phyloP scores from a whole-genome alignment of 1,140 invertebrate species.

The Magallana angulata region DNA sequence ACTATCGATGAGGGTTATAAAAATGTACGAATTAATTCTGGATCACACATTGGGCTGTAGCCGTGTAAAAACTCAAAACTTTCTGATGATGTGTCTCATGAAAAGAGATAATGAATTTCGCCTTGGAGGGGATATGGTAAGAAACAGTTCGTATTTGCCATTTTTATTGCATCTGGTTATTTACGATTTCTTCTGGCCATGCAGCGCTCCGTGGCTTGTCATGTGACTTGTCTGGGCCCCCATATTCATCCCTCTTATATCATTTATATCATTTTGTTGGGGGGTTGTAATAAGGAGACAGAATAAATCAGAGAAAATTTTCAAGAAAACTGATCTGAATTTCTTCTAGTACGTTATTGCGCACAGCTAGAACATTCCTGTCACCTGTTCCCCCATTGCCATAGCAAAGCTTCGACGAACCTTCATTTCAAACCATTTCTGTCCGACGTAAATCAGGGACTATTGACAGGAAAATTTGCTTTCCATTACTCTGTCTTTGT shows the following conservation, averaged over 20 bases:
- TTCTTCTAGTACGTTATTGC: neutral
- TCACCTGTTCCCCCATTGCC: conserved; percentile 42
- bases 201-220: neutral
- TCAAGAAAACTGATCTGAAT: neutral
- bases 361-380: conserved; percentile 26
- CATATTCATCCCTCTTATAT: neutral
- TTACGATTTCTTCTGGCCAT: conserved; percentile 28
- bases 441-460: conserved; percentile 44
- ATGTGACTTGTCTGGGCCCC: neutral
- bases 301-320: conserved; percentile 20
- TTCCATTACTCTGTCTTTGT: conserved; percentile 23
- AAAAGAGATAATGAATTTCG: conserved; percentile 33
- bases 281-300: conserved; percentile 15
- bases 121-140: conserved; percentile 15
- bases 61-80: conserved; percentile 13
- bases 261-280: neutral
- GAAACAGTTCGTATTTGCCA: conserved; percentile 29
- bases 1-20: conserved; percentile 20
- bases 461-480: conserved; percentile 27
- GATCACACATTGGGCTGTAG: neutral
- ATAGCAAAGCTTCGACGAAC: conserved; percentile 49
- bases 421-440: conserved; percentile 42
- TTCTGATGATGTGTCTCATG: conserved; percentile 21
- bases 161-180: conserved; percentile 35
- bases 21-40: neutral